Evolutionary conservation across 2,113 vertebrate genomes (phyloP), one percentile per base, ranked within the genome.

Genomic region (Poecile atricapillus): DNA sequence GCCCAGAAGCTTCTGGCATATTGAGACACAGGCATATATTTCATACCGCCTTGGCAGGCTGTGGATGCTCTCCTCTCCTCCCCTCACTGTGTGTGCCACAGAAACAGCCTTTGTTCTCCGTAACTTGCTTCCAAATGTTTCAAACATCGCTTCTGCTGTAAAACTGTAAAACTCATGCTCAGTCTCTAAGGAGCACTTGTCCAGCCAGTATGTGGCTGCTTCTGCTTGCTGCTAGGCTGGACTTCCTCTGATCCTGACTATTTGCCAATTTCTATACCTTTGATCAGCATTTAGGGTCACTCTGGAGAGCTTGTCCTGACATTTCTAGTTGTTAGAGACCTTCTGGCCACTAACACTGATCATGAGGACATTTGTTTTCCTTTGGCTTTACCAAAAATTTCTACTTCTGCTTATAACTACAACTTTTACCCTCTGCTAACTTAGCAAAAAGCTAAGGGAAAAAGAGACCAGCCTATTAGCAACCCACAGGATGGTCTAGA

Each of bases 1-100:
- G 95, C 96, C 95, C 94, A 96, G 93, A 96, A 94, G 62, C 35
- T 93, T 94, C 68, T 95, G 93, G 85, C 70, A n/a, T 62, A 81
- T 65, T 77, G 91, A 94, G 90, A 91, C 88, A 96, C 63, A 96
- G 63, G 63, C 90, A 87, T 63, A 77, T 74, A 91, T 91, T 90
- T 96, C 93, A 96, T 90, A 35, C 63, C 0, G 63, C 78, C 82
- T 83, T 96, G 91, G 94, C 94, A 95, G 81, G 68, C 87, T 85
- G 67, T 0, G 39, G 91, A 53, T 71, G 78, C 81, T 91, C 91
- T 94, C 31, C 78, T 89, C 75, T 95, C 83, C 92, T 88, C 87
- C 87, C 60, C 25, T 0, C 86, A 63, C 84, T 90, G 85, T 11
- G 55, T 10, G 75, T 65, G 85, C 78, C 90, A 94, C 93, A 96